Percentiles rank a stretch among this genome's conserved stretches.
These are phyloP conservation scores for Oncorhynchus clarkii DNA, from an alignment of 2,113 vertebrate species.

Conservation along the genomic window DNA sequence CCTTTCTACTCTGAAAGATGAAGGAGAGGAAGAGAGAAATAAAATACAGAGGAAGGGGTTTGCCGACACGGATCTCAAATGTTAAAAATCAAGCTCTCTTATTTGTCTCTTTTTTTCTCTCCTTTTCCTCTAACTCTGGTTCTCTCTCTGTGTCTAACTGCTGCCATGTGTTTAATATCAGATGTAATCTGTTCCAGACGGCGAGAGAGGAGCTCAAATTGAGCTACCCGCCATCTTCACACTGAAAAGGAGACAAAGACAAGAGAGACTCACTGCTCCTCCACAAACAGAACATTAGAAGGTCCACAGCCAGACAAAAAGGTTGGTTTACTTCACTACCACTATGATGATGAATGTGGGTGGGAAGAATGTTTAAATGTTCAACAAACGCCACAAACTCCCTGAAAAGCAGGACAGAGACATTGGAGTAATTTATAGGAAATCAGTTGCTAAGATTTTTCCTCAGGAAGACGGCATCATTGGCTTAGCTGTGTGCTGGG, in stretches of 20 bases:
- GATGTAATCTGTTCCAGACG: conserved; percentile 78
- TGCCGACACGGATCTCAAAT: conserved; percentile 53
- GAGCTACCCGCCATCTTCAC: conserved; percentile 58
- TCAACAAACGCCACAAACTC: neutral
- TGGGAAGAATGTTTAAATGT: neutral
- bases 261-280: neutral
- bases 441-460: conserved; percentile 13
- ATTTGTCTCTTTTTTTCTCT: conserved; percentile 39
- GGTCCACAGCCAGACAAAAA: neutral
- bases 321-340: conserved; percentile 6
- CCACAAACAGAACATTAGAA: neutral
- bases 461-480: conserved; percentile 11
- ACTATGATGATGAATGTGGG: neutral
- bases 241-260: conserved; percentile 53
- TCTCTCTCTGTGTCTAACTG: conserved; percentile 64
- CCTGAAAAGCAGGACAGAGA: conserved; percentile 18
- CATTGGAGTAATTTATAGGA: conserved; percentile 9
- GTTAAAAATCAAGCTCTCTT: conserved; percentile 62
- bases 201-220: conserved; percentile 53
- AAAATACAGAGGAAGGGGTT: conserved; percentile 40
- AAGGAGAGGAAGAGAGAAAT: neutral
- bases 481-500: neutral
- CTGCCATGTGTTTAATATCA: conserved; percentile 83
- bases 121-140: conserved; percentile 40
- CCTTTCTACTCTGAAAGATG: neutral